Conservation (phyloP, 2,797 vertebrate species). For the Mormyrus proboscirostris region DNA sequence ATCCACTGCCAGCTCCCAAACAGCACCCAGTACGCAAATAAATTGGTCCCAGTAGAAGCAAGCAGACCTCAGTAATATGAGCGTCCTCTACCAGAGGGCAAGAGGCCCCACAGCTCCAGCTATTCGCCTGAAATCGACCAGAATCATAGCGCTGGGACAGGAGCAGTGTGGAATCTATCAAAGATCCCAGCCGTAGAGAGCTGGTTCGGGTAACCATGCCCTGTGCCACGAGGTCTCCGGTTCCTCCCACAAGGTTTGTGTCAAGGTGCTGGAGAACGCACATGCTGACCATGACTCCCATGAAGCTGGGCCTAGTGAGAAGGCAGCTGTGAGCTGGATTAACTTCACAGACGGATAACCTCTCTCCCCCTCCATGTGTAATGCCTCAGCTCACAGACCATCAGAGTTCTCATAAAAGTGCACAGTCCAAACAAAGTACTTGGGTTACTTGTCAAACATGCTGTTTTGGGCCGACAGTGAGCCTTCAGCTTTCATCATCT, state of each 20-base stretch:
- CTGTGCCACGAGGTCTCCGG: conserved; percentile 28
- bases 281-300: conserved; percentile 20
- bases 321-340: conserved; percentile 7
- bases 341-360: conserved; percentile 21
- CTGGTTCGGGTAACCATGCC: conserved; percentile 31
- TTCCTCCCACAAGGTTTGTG: conserved; percentile 60
- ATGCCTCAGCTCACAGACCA: neutral
- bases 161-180: neutral
- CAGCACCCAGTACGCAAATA: neutral
- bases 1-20: neutral
- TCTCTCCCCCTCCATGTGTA: conserved; percentile 29
- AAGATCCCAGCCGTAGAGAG: conserved; percentile 14
- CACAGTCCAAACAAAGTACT: neutral
- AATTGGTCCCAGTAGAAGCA: neutral
- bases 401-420: conserved; percentile 20
- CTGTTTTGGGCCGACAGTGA: conserved; percentile 26
- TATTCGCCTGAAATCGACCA: neutral
- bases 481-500: conserved; percentile 32
- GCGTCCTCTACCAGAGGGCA: neutral
- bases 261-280: conserved; percentile 36
- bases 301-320: conserved; percentile 18
- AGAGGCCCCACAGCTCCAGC: neutral
- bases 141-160: neutral
- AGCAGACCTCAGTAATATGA: neutral
- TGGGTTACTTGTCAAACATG: conserved; percentile 21